Conservation (phyloP, 2,888 invertebrate species). For the Temnothorax rugatulus region DNA sequence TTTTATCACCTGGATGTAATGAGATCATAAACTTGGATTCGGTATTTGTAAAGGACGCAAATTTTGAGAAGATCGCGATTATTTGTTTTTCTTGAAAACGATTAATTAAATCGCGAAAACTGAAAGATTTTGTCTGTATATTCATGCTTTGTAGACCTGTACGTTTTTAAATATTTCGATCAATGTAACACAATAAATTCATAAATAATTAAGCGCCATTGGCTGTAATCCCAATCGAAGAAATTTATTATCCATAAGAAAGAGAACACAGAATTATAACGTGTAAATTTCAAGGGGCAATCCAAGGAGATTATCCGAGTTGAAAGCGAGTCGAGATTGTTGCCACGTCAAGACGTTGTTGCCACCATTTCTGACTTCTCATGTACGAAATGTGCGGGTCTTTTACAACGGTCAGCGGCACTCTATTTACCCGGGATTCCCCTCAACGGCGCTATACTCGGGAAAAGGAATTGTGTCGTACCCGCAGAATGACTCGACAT, state of each 20-base stretch:
- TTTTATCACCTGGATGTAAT: background rate
- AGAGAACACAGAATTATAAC: background rate
- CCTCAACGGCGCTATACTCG: constrained; percentile 43
- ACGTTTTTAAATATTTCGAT: background rate
- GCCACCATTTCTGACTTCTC: constrained; percentile 21
- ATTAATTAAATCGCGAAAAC: background rate
- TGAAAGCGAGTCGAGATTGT: constrained; percentile 27
- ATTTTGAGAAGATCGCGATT: background rate
- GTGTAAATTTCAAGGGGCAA: constrained; percentile 12
- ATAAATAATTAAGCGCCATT: background rate
- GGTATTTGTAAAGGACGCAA: background rate
- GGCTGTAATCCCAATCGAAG: background rate
- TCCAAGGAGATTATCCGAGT: constrained; percentile 45
- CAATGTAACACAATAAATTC: background rate
- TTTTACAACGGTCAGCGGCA: constrained; percentile 46
- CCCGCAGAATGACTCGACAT: constrained; percentile 58
- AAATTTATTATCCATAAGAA: background rate
- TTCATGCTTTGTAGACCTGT: too few relatives aligned
- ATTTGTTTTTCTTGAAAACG: background rate
- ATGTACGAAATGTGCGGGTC: constrained; percentile 50
- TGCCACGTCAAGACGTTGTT: constrained; percentile 15
- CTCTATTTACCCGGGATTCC: constrained; percentile 62
- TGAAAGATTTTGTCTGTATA: background rate
- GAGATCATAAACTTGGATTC: background rate
- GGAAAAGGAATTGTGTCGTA: constrained; percentile 55